Percentiles rank a stretch among this genome's conserved stretches.
Conservation (phyloP, 1,140 invertebrate genomes). For the Ylistrum balloti region DNA sequence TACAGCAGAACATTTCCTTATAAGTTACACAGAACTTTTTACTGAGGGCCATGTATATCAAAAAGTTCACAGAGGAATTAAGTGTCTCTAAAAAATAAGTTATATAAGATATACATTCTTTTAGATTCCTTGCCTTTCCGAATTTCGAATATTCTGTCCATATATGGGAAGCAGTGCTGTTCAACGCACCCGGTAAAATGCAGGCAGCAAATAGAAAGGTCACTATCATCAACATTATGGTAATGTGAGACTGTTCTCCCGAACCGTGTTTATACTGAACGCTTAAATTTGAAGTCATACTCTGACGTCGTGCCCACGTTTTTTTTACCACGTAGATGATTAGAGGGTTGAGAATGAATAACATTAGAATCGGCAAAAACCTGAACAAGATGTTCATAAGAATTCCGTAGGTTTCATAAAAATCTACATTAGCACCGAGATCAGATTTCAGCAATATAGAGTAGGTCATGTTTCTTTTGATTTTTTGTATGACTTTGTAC, state of each 20-base stretch:
- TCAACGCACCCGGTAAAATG: conserved; percentile 76
- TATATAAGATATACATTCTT: conserved; percentile 67
- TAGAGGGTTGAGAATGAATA: conserved; percentile 69
- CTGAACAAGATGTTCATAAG: conserved; percentile 73
- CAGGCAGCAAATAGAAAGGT: conserved; percentile 74
- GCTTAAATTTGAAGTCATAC: conserved; percentile 51
- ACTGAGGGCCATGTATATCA: conserved; percentile 78
- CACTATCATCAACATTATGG: conserved; percentile 75
- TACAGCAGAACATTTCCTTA: conserved; percentile 75
- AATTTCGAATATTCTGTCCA: conserved; percentile 66
- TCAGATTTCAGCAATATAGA: conserved; percentile 62
- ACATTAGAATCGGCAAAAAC: conserved; percentile 70
- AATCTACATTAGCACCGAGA: conserved; percentile 68
- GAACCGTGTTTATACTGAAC: conserved; percentile 1
- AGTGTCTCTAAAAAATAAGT: conserved; percentile 75
- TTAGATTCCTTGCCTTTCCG: conserved; percentile 68
- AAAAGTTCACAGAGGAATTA: conserved; percentile 77
- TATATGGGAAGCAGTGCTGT: conserved; percentile 67
- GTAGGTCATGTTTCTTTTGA: conserved; percentile 53
- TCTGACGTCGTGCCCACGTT: conserved; percentile 65
- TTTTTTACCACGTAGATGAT: conserved; percentile 71
- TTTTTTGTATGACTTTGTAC: conserved; percentile 64
- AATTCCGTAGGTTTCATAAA: conserved; percentile 71
- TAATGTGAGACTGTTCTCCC: conserved; percentile 74
- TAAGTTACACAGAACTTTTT: conserved; percentile 72